Conservation (phyloP, 1,140 invertebrate species). For the Hylaeus volcanicus region DNA sequence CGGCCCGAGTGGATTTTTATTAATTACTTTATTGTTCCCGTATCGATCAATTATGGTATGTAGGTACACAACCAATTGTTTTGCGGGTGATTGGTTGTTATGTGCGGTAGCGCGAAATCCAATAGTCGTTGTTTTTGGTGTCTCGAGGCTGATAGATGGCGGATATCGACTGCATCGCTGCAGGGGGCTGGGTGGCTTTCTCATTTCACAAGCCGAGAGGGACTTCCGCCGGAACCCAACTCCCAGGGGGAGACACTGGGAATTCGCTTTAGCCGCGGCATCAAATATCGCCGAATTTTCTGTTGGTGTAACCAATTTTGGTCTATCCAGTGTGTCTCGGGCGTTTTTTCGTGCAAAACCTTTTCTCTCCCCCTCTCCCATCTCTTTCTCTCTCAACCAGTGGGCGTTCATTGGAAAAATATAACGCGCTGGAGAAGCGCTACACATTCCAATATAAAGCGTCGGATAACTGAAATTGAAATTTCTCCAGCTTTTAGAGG, state of each 20-base stretch:
- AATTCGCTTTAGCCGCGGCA: slow-evolving; percentile 51
- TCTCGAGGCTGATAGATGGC: slow-evolving; percentile 53
- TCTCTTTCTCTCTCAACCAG: too few relatives aligned
- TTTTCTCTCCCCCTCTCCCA: not conserved
- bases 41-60: slow-evolving; percentile 44
- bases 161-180: slow-evolving; percentile 55
- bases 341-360: not conserved
- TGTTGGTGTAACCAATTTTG: slow-evolving; percentile 31
- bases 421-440: not conserved
- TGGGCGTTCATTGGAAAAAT: slow-evolving; percentile 5
- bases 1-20: slow-evolving; percentile 34
- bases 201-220: slow-evolving; percentile 64
- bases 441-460: slow-evolving; percentile 8
- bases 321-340: not conserved
- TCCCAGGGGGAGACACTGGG: slow-evolving; percentile 39
- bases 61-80: slow-evolving; percentile 42
- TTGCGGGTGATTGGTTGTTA: slow-evolving; percentile 53
- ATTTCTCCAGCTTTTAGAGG: slow-evolving; percentile 3
- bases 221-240: slow-evolving; percentile 60
- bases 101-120: slow-evolving; percentile 46
- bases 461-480: slow-evolving; percentile 16
- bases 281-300: slow-evolving; percentile 49
- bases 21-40: slow-evolving; percentile 46
- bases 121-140: slow-evolving; percentile 51
- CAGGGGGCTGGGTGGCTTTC: slow-evolving; percentile 55